These are phyloP conservation scores for Drosophila oshimai DNA, from an alignment of 1,140 invertebrate species.

Conservation along the genomic window DNA sequence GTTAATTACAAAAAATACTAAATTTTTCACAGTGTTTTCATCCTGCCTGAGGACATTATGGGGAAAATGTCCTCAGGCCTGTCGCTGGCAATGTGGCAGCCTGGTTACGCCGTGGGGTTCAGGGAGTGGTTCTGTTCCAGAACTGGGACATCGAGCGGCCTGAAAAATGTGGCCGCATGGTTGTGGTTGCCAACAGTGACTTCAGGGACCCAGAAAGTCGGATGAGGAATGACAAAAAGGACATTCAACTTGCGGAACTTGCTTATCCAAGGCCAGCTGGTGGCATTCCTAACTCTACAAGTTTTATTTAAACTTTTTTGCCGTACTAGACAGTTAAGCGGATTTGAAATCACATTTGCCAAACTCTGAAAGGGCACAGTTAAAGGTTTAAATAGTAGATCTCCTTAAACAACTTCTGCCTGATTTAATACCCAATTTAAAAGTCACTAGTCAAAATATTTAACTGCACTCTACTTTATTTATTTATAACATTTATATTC, in stretches of 20 bases:
- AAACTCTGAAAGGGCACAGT: too few relatives aligned
- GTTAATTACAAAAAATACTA: too few relatives aligned
- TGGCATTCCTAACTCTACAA: not conserved
- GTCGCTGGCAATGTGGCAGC: constrained; percentile 22
- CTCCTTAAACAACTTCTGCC: too few relatives aligned
- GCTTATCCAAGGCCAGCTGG: constrained; percentile 7
- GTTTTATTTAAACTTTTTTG: not conserved
- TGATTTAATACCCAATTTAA: too few relatives aligned
- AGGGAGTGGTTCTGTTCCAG: not conserved
- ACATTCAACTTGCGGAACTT: constrained; percentile 25
- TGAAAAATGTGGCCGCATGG: constrained; percentile 33
- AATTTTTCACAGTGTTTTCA: not conserved
- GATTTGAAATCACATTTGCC: not conserved
- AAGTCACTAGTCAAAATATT: too few relatives aligned
- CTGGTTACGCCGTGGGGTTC: not conserved
- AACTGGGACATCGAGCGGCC: not conserved
- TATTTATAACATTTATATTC: too few relatives aligned
- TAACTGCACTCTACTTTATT: too few relatives aligned
- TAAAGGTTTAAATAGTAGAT: too few relatives aligned
- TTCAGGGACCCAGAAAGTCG: not conserved
- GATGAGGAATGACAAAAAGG: constrained; percentile 25
- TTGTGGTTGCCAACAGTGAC: constrained; percentile 14
- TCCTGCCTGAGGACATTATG: not conserved
- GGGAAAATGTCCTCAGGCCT: not conserved
- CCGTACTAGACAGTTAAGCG: not conserved